Evolutionary conservation across 2,888 invertebrate species (phyloP), one percentile per base, ranked within the genome.

Genomic region (Sabatieria punctata): DNA sequence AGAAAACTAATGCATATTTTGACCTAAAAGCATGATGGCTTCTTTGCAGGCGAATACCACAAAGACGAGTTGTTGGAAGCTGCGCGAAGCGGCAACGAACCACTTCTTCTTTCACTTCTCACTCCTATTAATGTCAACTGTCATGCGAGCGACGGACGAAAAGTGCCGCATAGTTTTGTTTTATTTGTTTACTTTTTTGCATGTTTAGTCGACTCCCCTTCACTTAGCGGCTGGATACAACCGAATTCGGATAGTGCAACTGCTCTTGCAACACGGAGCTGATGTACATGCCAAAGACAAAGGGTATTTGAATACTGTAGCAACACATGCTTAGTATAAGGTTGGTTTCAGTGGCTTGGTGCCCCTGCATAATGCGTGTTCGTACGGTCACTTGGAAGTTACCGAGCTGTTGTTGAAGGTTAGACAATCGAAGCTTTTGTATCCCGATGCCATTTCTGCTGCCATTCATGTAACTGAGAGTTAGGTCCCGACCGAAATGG

Each of bases 281-380:
- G 88, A 91, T 70, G 91, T 91, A 0, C 89, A 91, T 65, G 91
- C 91, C 23, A 93, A 91, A 73, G 91, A 91, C 67, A 91, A 93
- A 71, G 91, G 86, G 83, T 83, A 66, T n/a, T n/a, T n/a, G n/a
- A n/a, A n/a, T n/a, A n/a, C n/a, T n/a, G n/a, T n/a, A n/a, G n/a
- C n/a, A n/a, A n/a, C n/a, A n/a, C n/a, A n/a, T n/a, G n/a, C n/a
- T n/a, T n/a, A n/a, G n/a, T n/a, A n/a, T n/a, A n/a, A n/a, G n/a
- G n/a, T n/a, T n/a, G n/a, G n/a, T n/a, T n/a, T n/a, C n/a, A n/a
- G n/a, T n/a, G 80, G 74, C 13, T 74, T 91, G 1, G 86, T 86
- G 52, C 91, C 91, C 0, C 71, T 93, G 21, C 91, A 93, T 69
- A 93, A 93, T 70, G 91, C 93, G 13, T 86, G 89, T 1, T 89